Evolutionary conservation across 30 jellyfish, hydroid and myxozoan genomes (phyloP).

Genomic region (Clytia hemisphaerica): DNA sequence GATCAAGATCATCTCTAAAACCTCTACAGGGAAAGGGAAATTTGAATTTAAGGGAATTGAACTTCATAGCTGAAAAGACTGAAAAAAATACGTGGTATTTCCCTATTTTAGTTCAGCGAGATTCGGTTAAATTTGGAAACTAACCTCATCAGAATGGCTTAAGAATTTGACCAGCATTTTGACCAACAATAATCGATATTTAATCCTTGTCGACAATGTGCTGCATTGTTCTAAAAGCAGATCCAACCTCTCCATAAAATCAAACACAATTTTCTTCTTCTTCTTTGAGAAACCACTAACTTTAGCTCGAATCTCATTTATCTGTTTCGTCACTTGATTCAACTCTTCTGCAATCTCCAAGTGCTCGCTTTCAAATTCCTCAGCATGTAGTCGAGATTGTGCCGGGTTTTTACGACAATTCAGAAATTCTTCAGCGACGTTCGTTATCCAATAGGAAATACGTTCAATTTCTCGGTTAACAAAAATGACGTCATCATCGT

Average conservation of each 20-base stretch:
- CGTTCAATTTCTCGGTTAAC: slow-evolving; percentile 71
- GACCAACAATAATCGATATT: slow-evolving; percentile 53
- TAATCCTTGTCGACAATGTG: slow-evolving; percentile 30
- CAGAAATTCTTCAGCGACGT: slow-evolving; percentile 76
- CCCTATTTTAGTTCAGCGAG: too few species aligned
- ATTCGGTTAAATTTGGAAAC: too few species aligned
- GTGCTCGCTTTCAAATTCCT: slow-evolving; percentile 74
- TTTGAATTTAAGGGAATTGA: too few species aligned
- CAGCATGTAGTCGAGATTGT: slow-evolving; percentile 37
- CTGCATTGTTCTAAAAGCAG: background rate
- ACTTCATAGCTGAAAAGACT: too few species aligned
- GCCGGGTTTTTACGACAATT: slow-evolving; percentile 60
- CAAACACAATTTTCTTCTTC: slow-evolving; percentile 14
- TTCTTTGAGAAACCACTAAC: background rate
- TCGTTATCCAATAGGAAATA: slow-evolving; percentile 75
- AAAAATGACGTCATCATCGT: slow-evolving; percentile 64
- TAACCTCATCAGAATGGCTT: slow-evolving; percentile 68
- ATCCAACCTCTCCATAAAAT: slow-evolving; percentile 8
- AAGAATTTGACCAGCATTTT: slow-evolving; percentile 42
- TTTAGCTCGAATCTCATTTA: background rate
- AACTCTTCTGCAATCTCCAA: slow-evolving; percentile 66
- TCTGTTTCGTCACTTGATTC: background rate
- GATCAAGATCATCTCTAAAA: too few species aligned
- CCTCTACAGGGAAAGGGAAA: too few species aligned
- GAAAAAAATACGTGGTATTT: too few species aligned